These are phyloP conservation scores for Drosophila kuntzei DNA, from an alignment of 2,888 invertebrate genomes.

Conservation along the genomic window DNA sequence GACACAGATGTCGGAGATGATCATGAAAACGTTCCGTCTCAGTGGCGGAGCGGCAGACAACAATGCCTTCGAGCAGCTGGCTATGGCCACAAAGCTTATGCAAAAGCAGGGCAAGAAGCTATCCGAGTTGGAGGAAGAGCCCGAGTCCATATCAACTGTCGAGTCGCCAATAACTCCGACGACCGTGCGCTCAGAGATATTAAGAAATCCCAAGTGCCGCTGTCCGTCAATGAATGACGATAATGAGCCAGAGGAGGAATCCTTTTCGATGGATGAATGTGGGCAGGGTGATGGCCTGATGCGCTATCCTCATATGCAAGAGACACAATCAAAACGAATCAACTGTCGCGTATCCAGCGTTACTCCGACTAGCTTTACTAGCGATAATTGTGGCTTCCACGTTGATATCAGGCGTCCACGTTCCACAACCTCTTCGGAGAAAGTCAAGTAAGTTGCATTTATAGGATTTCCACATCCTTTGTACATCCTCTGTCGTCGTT, in stretches of 20 bases:
- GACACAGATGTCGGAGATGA: conserved; percentile 71
- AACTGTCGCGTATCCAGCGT: conserved; percentile 40
- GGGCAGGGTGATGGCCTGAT: conserved; percentile 66
- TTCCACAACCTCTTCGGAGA: conserved; percentile 58
- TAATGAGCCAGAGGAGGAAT: conserved; percentile 4
- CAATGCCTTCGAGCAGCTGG: conserved; percentile 54
- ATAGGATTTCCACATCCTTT: background rate
- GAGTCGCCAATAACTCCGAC: conserved; percentile 11
- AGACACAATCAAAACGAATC: conserved; percentile 21
- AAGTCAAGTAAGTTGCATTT: conserved; percentile 57
- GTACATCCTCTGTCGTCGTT: background rate
- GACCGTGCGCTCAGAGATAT: conserved; percentile 32
- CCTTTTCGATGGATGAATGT: conserved; percentile 59
- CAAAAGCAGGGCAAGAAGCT: conserved; percentile 16
- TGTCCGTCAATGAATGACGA: conserved; percentile 55
- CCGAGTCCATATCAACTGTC: conserved; percentile 20
- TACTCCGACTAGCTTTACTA: conserved; percentile 57
- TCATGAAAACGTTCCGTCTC: conserved; percentile 69
- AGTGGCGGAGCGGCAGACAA: conserved; percentile 54
- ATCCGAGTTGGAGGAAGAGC: conserved; percentile 11
- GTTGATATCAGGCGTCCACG: conserved; percentile 53
- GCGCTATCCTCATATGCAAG: conserved; percentile 51
- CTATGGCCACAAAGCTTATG: conserved; percentile 53
- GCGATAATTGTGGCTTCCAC: conserved; percentile 35
- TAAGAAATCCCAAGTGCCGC: conserved; percentile 50